Evolutionary conservation across 1,140 invertebrate species (phyloP).

Genomic region (Plodia interpunctella): DNA sequence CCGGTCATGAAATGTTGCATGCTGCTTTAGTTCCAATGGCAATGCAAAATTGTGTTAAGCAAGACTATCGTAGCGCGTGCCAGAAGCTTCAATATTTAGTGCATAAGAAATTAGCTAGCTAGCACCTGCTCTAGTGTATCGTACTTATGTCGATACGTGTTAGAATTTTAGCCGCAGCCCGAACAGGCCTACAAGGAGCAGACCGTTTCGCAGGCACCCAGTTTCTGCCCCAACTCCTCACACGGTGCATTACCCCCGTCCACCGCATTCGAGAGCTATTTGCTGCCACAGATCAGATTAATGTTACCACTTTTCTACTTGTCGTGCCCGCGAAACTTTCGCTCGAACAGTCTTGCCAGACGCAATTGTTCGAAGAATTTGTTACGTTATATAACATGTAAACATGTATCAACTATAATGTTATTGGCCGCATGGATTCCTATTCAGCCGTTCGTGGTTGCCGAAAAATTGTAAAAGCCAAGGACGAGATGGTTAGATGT

Average conservation of each 20-base stretch:
- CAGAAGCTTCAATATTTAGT: no score
- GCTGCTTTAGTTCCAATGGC: no score
- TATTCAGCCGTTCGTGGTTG: no score
- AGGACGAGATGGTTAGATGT: no score
- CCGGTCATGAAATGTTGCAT: no score
- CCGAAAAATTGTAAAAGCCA: no score
- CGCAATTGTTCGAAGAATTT: conserved; percentile 23
- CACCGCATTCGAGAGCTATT: conserved; percentile 66
- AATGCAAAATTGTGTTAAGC: no score
- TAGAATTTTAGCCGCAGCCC: not conserved
- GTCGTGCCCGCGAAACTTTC: conserved; percentile 43
- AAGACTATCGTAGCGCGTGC: no score
- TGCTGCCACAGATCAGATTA: conserved; percentile 65
- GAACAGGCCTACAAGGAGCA: conserved; percentile 17
- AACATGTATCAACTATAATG: no score
- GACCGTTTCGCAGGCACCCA: conserved; percentile 28
- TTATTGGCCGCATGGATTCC: no score
- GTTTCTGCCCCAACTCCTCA: conserved; percentile 57
- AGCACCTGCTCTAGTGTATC: not conserved
- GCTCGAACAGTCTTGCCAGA: conserved; percentile 22
- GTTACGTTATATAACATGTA: not conserved
- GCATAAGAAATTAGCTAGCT: no score
- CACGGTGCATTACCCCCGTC: conserved; percentile 66
- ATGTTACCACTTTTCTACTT: conserved; percentile 65
- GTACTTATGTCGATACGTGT: not conserved